Evolutionary conservation across 2,113 vertebrate genomes (phyloP).

Genomic region (Campylorhamphus procurvoides): DNA sequence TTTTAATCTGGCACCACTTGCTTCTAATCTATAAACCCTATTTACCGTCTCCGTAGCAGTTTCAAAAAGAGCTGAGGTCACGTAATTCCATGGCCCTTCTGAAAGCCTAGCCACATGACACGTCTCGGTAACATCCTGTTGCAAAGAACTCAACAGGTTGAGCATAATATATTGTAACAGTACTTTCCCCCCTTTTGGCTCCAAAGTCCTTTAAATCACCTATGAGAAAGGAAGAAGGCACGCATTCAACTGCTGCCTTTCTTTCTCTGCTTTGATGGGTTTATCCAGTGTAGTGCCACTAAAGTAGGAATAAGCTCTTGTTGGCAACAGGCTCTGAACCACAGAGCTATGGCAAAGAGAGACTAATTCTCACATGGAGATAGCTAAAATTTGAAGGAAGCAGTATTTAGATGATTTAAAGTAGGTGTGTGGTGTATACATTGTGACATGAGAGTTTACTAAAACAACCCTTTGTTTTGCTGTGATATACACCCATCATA

Average conservation of each 20-base stretch:
- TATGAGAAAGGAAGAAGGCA: background rate
- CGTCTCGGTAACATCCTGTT: background rate
- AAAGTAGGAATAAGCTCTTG: background rate
- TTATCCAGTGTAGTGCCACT: background rate
- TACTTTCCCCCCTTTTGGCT: background rate
- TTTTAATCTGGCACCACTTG: background rate
- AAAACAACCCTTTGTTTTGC: background rate
- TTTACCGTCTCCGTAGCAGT: background rate
- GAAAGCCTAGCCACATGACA: background rate
- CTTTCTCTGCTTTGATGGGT: background rate
- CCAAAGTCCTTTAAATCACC: background rate
- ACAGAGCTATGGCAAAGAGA: background rate
- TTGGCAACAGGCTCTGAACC: background rate
- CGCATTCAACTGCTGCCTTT: background rate
- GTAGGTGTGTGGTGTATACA: background rate
- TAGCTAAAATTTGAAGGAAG: background rate
- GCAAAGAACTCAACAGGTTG: background rate
- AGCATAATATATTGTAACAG: background rate
- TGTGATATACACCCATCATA: background rate
- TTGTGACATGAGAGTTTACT: background rate
- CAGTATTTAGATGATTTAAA: background rate
- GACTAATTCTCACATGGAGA: background rate
- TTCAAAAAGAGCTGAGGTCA: background rate
- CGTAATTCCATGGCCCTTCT: background rate
- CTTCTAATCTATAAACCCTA: background rate